Evolutionary conservation across 2,888 invertebrate species (phyloP), one percentile per base, ranked within the genome.

Genomic region (Mystacides longicornis): DNA sequence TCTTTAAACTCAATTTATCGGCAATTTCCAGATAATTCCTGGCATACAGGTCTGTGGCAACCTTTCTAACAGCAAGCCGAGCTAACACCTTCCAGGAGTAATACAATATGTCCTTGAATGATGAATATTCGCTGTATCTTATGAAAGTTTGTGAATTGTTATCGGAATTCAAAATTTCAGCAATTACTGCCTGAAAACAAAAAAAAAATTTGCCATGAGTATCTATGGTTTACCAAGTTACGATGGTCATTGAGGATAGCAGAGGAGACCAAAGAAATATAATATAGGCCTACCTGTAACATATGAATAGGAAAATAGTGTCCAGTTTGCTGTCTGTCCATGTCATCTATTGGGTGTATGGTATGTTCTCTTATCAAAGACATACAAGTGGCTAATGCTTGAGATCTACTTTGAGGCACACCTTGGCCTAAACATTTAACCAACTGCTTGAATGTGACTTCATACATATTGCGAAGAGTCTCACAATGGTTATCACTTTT

Each of bases 21-120:
- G 86, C 67, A 5, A 87, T 69, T 62, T 82, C 80, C 51, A 87
- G 67, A 62, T 81, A 81, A 68, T 86, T 87, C 63, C 79, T 77
- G 63, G 81, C 80, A 66, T 81, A 81, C 42, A 69, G 71, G 51
- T 74, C 70, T n/a, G 77, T 23, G 72, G 78, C 60, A 79, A 77
- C 16, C 73, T 70, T 65, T 80, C 82, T 23, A 80, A 80, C 78
- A 84, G 67, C 77, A 70, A 63, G 72, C 73, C 74, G 64, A 68
- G 69, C 62, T 64, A 86, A 66, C 52, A 79, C 66, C 67, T 81
- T 81, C 73, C 91, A 85, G 1, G 84, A 81, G 66, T 83, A 81
- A 66, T 83, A 87, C 58, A 90, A 74, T 18, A 91, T 81, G 68
- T 93, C 93, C 62, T 84, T 80, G 67, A 85, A 87, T 55, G 81